Evolutionary conservation across 2,888 invertebrate species (phyloP).

Genomic region (Chrysotoxum bicinctum): DNA sequence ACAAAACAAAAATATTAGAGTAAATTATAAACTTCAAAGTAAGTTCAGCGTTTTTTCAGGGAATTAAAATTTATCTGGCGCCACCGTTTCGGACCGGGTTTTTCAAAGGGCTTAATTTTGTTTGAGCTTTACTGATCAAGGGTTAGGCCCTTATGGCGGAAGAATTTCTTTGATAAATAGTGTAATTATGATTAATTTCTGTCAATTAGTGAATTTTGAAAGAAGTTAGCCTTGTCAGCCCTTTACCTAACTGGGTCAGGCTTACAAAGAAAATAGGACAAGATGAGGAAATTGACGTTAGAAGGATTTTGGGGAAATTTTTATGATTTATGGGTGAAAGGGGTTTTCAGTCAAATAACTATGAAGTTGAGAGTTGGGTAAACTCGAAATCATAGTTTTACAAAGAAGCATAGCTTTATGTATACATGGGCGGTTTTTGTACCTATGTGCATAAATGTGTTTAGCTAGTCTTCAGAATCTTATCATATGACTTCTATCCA

Average conservation of each 20-base stretch:
- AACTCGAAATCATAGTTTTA: not conserved
- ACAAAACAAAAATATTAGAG: not conserved
- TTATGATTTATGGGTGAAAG: not conserved
- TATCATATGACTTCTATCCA: no score
- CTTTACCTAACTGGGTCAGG: not conserved
- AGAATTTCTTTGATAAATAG: not conserved
- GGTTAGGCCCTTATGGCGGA: slow-evolving; percentile 2
- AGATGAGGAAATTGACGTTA: not conserved
- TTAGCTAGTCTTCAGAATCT: no score
- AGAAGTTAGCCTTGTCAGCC: slow-evolving; percentile 4
- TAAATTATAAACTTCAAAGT: not conserved
- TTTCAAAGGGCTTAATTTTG: not conserved
- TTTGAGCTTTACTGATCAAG: not conserved
- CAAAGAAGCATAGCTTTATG: not conserved
- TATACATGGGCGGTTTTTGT: not conserved
- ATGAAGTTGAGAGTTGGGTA: not conserved
- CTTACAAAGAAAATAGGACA: not conserved
- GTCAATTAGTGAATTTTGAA: slow-evolving; percentile 4
- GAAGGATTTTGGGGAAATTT: not conserved
- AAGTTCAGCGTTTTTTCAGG: not conserved
- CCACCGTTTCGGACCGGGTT: not conserved
- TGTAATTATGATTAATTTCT: slow-evolving; percentile 14
- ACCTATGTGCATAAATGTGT: no score
- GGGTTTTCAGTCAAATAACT: no score
- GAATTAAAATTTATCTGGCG: not conserved